Base-by-base conservation (phyloP, 2,797 vertebrate species). In the Kryptolebias ocellatus region DNA sequence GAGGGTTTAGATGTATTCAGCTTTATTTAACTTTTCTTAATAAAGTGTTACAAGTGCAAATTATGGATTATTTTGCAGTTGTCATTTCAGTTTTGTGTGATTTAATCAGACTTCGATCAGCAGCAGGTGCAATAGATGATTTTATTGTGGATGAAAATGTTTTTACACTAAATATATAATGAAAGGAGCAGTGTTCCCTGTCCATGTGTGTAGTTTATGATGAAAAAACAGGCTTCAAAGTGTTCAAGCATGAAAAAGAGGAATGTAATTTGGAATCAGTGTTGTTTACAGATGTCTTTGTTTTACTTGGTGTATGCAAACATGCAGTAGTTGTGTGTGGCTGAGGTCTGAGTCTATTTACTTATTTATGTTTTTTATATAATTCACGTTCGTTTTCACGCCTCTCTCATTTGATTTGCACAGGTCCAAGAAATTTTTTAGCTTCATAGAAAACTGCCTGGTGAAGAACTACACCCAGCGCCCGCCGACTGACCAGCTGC, bases 341-440 rank as follows among this genome's bases (percentile, higher is more conserved):
- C 37, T 12, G 37, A 42, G 39, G 39, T 42, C 39, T 42, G 1
- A 42, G 9, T 34, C 34, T 34, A 4, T 34, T 34, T 24, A 24
- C 20, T 24, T 24, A 24, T 24, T 24, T 24, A 24, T 24, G 20
- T 7, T 34, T 34, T 34, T 34, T 34, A 34, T 34, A 34, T 9
- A 34, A 34, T 37, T 27, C 18, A 11, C 61, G 18, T 53, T 64
- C 54, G 54, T 42, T n/a, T 9, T 47, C 29, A n/a, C 39, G 1
- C 16, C 45, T 50, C 37, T 7, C 58, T 34, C 10, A 0, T 42
- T 42, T 28, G 1, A 60, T 16, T 50, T 37, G n/a, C 3, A 4
- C 79, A 99, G 98, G 97, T 99, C 97, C 9, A 99, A 99, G 92
- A 99, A 98, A 85, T 99, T 99, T 87, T 98, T 98, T 76, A 98